Evolutionary conservation across 2,797 vertebrate genomes (phyloP), one percentile per base, ranked within the genome.

Genomic region (Heliangelus exortis): DNA sequence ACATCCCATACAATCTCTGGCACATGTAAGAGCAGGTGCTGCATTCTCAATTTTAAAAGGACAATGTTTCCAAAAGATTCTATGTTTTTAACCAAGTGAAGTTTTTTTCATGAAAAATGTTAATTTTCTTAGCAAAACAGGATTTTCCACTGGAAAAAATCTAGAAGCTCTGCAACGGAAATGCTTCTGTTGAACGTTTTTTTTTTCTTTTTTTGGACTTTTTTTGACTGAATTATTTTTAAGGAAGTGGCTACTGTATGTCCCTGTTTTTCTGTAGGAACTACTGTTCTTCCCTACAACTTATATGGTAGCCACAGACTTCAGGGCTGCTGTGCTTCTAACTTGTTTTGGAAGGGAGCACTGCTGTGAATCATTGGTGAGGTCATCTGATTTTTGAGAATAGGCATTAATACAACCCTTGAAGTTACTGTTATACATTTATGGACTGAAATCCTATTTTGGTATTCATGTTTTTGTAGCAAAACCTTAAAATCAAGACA

Each of bases 161-260:
- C 16, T 41, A 47, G 4, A 1, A 0, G 28, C 10, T 61, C 41
- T 2, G 0, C 8, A 66, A 12, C 21, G 16, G 43, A 83, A 80
- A 67, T 10, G 2, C 43, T 82, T 79, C 45, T 43, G 4, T 47
- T 59, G 8, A 72, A 57, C 5, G 33, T 39, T 39, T 5, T 39
- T 41, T 41, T 41, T 41, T 41, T 41, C 3, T 15, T 41, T 41
- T 13, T 41, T 41, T 41, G 13, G 12, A 6, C 63, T 59, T 80
- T 28, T 61, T 84, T 54, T 41, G 23, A 63, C 7, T 2, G 1
- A 9, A 58, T 29, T 55, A 50, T 17, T 19, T 69, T 77, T 26
- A 54, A 83, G 2, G 1, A 7, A 69, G n/a, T 39, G 18, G 21
- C 2, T 65, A 21, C 31, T n/a, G 12, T 12, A 20, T 41, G 12